Conservation (phyloP, 2,797 vertebrate genomes). For the Urophycis tenuis region DNA sequence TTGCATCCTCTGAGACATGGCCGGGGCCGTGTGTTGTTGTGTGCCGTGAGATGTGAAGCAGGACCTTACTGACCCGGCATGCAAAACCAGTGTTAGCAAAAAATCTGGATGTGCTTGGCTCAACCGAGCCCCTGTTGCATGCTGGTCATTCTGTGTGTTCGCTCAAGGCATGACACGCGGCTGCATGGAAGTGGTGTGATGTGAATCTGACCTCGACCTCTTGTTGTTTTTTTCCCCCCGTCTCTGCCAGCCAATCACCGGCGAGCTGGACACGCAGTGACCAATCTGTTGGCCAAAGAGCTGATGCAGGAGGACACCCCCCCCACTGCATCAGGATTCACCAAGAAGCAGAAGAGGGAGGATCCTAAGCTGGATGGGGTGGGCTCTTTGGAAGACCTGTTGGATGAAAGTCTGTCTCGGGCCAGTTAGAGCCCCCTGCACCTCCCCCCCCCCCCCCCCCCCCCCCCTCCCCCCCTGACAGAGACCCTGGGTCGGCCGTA, state of each 20-base stretch:
- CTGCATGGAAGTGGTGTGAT: slow-evolving; percentile 11
- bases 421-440: slow-evolving; percentile 54
- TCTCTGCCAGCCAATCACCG: slow-evolving; percentile 74
- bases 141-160: slow-evolving; percentile 23
- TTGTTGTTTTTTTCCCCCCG: slow-evolving; percentile 31
- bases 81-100: background rate
- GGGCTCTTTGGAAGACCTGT: slow-evolving; percentile 66
- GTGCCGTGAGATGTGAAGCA: background rate
- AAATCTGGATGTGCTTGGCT: slow-evolving; percentile 2
- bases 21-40: background rate
- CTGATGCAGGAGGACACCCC: slow-evolving; percentile 75
- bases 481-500: background rate
- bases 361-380: slow-evolving; percentile 50
- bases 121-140: slow-evolving; percentile 5
- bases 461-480: too few relatives aligned
- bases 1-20: slow-evolving; percentile 15
- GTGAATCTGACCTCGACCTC: background rate
- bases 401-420: slow-evolving; percentile 53
- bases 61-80: background rate
- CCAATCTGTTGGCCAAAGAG: slow-evolving; percentile 82
- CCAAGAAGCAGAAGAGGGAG: slow-evolving; percentile 50
- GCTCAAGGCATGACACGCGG: slow-evolving; percentile 11
- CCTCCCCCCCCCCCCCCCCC: slow-evolving; percentile 18
- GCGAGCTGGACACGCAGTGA: slow-evolving; percentile 81
- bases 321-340: slow-evolving; percentile 31